Conservation (phyloP, 2,797 vertebrate species). For the Smutsia temminckii region DNA sequence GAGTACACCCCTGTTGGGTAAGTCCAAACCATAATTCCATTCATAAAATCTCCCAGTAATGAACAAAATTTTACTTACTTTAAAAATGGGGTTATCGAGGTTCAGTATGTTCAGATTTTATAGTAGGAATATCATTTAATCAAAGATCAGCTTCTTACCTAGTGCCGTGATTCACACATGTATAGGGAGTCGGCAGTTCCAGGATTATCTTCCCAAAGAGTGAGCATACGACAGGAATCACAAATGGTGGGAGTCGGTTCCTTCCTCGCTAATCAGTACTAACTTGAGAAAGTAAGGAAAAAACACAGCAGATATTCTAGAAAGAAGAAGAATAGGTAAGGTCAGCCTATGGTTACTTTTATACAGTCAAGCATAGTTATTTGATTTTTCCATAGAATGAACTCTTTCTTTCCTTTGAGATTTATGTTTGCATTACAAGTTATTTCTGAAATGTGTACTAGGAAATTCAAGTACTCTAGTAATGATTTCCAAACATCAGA, state of each 20-base stretch:
- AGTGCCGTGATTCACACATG: neutral
- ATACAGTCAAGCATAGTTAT: neutral
- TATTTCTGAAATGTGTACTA: neutral
- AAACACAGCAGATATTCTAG: neutral
- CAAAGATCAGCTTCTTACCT: neutral
- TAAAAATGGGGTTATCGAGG: neutral
- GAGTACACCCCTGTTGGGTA: neutral
- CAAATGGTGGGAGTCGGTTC: neutral
- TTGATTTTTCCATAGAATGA: neutral
- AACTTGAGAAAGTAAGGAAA: neutral
- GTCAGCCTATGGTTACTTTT: neutral
- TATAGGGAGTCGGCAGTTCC: neutral
- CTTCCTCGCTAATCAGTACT: neutral
- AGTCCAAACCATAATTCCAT: slow-evolving; percentile 3
- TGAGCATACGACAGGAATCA: neutral
- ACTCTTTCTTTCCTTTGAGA: neutral
- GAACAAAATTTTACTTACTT: neutral
- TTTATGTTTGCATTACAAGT: neutral
- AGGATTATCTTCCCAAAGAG: neutral
- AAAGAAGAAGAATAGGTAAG: neutral
- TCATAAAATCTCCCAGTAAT: neutral
- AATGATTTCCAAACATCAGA: neutral
- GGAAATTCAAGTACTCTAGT: neutral
- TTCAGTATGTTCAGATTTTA: neutral
- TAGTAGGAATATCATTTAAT: neutral